These are phyloP conservation scores for Hydroisotoma schaefferi DNA, from an alignment of 2,888 invertebrate genomes.

Conservation along the genomic window DNA sequence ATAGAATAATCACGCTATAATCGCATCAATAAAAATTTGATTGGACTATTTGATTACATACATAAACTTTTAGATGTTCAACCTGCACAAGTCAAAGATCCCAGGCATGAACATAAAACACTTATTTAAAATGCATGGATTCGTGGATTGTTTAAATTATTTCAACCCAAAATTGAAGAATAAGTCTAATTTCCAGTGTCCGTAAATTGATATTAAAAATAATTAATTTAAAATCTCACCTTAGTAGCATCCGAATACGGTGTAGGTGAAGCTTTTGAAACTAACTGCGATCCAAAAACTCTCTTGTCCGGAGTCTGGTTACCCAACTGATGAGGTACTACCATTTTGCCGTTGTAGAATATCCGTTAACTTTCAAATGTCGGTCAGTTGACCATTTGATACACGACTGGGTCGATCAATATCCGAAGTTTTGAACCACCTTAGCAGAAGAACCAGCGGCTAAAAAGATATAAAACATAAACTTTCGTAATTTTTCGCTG, in stretches of 20 bases:
- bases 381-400: neutral
- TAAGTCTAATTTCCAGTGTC: too few relatives aligned
- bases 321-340: constrained; percentile 23
- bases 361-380: neutral
- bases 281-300: constrained; percentile 84
- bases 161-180: too few relatives aligned
- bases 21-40: too few relatives aligned
- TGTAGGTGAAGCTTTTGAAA: constrained; percentile 85
- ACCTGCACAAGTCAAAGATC: too few relatives aligned
- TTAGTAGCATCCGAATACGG: constrained; percentile 98
- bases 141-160: too few relatives aligned
- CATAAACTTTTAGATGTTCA: too few relatives aligned
- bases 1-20: too few relatives aligned
- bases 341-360: constrained; percentile 25
- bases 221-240: constrained; percentile 60
- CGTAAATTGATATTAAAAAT: too few relatives aligned
- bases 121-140: too few relatives aligned
- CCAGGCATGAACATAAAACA: too few relatives aligned
- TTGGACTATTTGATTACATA: too few relatives aligned
- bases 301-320: constrained; percentile 52
- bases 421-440: neutral
- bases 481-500: neutral
- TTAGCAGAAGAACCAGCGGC: too few relatives aligned
- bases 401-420: neutral
- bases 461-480: neutral